Percentiles rank a stretch among this genome's conserved stretches.
phyloP scores from a whole-genome alignment of 2,888 invertebrate genomes.

The Cephonodes hylas region DNA sequence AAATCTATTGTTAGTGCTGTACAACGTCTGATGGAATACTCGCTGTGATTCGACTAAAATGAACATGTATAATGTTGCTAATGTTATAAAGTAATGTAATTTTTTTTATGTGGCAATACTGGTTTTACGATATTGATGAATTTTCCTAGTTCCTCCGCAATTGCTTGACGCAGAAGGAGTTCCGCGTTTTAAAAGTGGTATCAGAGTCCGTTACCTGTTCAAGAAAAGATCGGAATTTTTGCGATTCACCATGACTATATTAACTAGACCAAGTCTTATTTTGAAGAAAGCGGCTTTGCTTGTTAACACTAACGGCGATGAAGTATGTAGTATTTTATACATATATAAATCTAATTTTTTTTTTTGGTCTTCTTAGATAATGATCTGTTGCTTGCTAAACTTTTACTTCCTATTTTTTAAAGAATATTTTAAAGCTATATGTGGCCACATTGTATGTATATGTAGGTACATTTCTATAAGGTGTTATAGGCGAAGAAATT shows the following conservation, averaged over 20 bases:
- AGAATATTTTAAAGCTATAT: too few relatives aligned
- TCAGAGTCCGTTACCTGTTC: background rate
- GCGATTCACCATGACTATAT: constrained; percentile 85
- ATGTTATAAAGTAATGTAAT: background rate
- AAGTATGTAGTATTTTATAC: constrained; percentile 44
- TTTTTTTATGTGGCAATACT: constrained; percentile 30
- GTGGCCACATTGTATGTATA: too few relatives aligned
- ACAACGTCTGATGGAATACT: constrained; percentile 10
- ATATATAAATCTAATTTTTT: constrained; percentile 17
- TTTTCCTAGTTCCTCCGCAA: constrained; percentile 24
- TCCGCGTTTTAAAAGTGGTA: background rate
- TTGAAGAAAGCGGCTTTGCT: constrained; percentile 87
- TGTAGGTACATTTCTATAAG: too few relatives aligned
- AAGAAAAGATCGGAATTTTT: constrained; percentile 7
- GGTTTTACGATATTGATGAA: constrained; percentile 32
- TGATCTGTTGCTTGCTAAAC: background rate
- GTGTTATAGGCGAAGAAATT: too few relatives aligned
- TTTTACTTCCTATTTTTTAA: too few relatives aligned
- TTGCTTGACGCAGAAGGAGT: constrained; percentile 14
- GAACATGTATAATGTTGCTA: constrained; percentile 1
- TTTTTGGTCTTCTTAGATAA: background rate
- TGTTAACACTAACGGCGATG: constrained; percentile 62
- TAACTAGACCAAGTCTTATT: constrained; percentile 85
- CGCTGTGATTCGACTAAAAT: constrained; percentile 9
- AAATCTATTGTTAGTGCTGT: constrained; percentile 13